Evolutionary conservation across 1,140 invertebrate genomes (phyloP).

Genomic region (Babylonia areolata): DNA sequence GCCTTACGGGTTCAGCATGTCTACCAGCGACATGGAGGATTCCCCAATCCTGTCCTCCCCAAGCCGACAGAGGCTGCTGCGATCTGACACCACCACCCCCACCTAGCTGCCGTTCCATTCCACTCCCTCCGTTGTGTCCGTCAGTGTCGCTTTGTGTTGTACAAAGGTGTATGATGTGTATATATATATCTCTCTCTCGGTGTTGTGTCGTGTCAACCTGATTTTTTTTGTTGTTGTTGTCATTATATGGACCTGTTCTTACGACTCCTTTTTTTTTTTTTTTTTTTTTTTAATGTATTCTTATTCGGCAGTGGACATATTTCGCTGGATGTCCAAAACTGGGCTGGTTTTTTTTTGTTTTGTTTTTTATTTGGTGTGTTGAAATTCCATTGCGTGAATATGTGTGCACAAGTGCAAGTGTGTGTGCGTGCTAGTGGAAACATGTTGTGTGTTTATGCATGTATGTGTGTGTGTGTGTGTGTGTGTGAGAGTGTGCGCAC

Average conservation of each 20-base stretch:
- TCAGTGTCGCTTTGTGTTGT: background rate
- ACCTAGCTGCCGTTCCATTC: background rate
- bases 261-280: background rate
- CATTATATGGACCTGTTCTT: background rate
- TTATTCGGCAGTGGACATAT: no score
- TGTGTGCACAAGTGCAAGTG: no score
- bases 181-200: no score
- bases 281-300: no score
- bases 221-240: background rate
- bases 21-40: constrained; percentile 38
- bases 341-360: background rate
- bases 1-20: constrained; percentile 31
- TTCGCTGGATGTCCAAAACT: no score
- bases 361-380: background rate
- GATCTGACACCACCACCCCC: background rate
- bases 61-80: constrained; percentile 6
- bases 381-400: no score
- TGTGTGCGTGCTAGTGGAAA: no score
- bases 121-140: background rate
- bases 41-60: constrained; percentile 26
- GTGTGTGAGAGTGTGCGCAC: no score
- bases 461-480: no score
- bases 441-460: no score
- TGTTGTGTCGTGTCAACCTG: background rate
- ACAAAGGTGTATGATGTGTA: background rate